These are phyloP conservation scores for Drosophila trapezifrons DNA, from an alignment of 1,140 invertebrate genomes.

Conservation along the genomic window DNA sequence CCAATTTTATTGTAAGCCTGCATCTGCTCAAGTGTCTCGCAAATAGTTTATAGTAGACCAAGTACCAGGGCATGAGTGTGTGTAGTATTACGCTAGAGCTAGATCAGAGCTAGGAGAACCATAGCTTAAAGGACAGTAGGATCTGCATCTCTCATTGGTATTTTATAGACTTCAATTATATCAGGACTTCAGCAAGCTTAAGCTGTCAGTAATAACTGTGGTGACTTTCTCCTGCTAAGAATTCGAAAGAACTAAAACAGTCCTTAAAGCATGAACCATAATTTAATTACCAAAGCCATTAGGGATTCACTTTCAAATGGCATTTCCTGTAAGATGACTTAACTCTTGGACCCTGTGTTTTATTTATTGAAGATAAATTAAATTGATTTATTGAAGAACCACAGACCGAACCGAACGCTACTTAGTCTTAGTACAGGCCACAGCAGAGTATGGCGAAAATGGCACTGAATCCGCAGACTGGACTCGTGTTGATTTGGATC, in stretches of 20 bases:
- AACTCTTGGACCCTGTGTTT: too few relatives aligned
- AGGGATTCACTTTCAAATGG: not conserved
- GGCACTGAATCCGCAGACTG: constrained; percentile 36
- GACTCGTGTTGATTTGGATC: constrained; percentile 71
- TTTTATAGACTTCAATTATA: not conserved
- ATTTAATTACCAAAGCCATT: not conserved
- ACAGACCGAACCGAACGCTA: too few relatives aligned
- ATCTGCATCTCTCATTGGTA: not conserved
- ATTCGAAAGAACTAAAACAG: not conserved
- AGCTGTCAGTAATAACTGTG: too few relatives aligned
- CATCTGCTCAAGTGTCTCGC: constrained; percentile 41
- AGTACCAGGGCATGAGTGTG: constrained; percentile 22
- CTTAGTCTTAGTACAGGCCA: constrained; percentile 11
- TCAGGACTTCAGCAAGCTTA: not conserved
- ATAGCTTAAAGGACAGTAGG: not conserved
- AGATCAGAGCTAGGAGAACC: constrained; percentile 3
- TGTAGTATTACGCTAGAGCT: not conserved
- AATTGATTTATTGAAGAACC: too few relatives aligned
- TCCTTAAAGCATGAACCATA: too few relatives aligned
- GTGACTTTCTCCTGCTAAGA: not conserved
- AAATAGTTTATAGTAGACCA: constrained; percentile 3
- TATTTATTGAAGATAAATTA: not conserved
- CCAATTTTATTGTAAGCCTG: constrained; percentile 52
- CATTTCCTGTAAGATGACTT: too few relatives aligned
- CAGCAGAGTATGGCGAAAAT: constrained; percentile 19